Conservation (phyloP, 2,113 vertebrate species). For the Mus pahari region DNA sequence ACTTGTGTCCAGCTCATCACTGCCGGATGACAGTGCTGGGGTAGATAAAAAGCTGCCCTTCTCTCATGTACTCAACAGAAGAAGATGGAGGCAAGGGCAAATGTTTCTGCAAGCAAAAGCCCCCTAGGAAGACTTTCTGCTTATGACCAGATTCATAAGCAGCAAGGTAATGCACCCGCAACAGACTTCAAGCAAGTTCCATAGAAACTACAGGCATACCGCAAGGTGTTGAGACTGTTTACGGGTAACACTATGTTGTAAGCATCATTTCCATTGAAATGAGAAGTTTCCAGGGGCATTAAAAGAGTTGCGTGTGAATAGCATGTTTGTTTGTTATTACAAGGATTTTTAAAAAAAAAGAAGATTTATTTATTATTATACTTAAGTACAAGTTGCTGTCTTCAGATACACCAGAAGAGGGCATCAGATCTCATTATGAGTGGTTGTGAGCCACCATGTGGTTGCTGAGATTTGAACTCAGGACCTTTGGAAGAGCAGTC, state of each 20-base stretch:
- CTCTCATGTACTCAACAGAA: background rate
- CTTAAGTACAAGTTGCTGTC: too few relatives aligned
- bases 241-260: background rate
- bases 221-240: background rate
- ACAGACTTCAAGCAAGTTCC: background rate
- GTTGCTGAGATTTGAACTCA: too few relatives aligned
- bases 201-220: background rate
- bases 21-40: background rate
- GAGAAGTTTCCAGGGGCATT: background rate
- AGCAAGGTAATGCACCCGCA: background rate
- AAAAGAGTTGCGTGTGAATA: background rate
- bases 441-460: too few relatives aligned
- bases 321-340: conserved; percentile 44
- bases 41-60: background rate
- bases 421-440: too few relatives aligned
- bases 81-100: background rate
- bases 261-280: background rate
- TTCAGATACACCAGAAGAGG: too few relatives aligned
- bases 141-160: background rate
- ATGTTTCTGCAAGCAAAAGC: background rate
- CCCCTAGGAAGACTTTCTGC: background rate
- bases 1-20: background rate
- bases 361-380: too few relatives aligned
- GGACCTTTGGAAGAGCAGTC: too few relatives aligned
- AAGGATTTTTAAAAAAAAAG: too few relatives aligned